phyloP scores from a whole-genome alignment of 2,113 vertebrate species.

The Planiliza haematocheilus region DNA sequence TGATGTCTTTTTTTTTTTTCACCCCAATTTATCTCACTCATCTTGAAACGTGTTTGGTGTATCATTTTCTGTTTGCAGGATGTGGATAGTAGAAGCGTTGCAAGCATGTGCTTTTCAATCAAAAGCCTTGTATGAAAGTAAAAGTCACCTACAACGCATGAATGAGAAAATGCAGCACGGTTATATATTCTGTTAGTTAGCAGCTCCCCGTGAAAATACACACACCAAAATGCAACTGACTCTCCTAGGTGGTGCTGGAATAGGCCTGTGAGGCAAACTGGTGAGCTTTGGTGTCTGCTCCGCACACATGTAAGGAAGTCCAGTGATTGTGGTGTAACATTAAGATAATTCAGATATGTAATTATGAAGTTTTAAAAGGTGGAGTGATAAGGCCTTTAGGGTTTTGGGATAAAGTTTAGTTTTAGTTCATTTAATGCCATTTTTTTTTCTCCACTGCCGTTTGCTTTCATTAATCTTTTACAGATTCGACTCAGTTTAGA shows the following conservation, averaged over 20 bases:
- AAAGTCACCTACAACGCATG: background rate
- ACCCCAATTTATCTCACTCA: constrained; percentile 23
- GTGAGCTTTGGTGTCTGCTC: too few species aligned
- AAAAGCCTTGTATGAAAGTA: background rate
- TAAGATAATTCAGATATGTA: too few species aligned
- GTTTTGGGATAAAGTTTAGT: background rate
- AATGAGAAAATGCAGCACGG: background rate
- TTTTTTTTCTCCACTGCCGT: too few species aligned
- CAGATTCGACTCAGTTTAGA: background rate
- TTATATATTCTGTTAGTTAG: background rate
- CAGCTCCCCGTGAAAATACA: background rate
- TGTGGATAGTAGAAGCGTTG: background rate
- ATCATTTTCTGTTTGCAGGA: constrained; percentile 1
- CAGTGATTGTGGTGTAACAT: too few species aligned
- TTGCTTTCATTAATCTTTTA: background rate
- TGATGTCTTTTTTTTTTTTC: constrained; percentile 24
- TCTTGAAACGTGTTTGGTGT: constrained; percentile 2
- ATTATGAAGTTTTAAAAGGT: background rate
- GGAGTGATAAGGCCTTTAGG: background rate
- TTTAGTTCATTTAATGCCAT: too few species aligned
- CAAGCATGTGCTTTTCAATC: background rate
- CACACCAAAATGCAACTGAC: too few species aligned
- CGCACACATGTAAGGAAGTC: too few species aligned
- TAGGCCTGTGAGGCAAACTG: too few species aligned
- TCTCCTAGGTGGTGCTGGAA: too few species aligned